A percentile compares a stretch with the other conserved stretches of the same genome.
Evolutionary conservation across 2,113 vertebrate species (phyloP).

Genomic region (Electrona antarctica): DNA sequence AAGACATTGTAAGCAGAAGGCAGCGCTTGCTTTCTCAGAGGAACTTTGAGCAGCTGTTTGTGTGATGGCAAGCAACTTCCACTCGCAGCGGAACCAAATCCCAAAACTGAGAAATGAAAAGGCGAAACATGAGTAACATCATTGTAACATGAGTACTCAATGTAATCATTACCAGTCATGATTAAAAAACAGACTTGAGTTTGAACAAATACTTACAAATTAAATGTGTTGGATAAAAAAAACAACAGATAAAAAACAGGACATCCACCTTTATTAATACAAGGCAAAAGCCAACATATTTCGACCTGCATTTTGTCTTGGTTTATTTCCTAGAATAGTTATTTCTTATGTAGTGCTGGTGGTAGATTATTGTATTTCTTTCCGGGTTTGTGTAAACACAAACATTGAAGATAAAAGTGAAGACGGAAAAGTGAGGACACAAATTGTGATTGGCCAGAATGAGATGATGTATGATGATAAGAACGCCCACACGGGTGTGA

Average conservation of each 20-base stretch:
- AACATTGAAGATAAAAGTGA: too few species aligned
- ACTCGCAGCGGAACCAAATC: constrained; percentile 23
- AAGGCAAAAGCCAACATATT: constrained; percentile 24
- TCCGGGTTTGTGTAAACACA: not conserved
- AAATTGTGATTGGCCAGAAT: too few species aligned
- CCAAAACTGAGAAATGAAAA: constrained; percentile 27
- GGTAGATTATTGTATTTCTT: not conserved
- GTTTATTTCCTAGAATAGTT: too few species aligned
- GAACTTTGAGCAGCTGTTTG: constrained; percentile 20
- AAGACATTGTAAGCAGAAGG: constrained; percentile 23
- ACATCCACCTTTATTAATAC: constrained; percentile 35
- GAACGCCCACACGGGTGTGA: not conserved
- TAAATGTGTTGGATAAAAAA: not conserved
- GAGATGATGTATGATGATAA: too few species aligned
- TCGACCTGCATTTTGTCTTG: constrained; percentile 3
- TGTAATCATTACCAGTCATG: constrained; percentile 52
- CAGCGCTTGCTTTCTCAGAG: constrained; percentile 19
- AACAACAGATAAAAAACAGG: constrained; percentile 19
- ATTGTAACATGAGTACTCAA: constrained; percentile 35
- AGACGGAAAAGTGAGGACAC: too few species aligned
- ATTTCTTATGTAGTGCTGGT: too few species aligned
- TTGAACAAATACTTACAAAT: constrained; percentile 36
- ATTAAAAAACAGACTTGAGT: constrained; percentile 57
- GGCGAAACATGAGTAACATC: constrained; percentile 44
- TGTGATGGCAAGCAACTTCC: constrained; percentile 38